Evolutionary conservation across 2,113 vertebrate genomes (phyloP).

Genomic region (Lagopus leucura): DNA sequence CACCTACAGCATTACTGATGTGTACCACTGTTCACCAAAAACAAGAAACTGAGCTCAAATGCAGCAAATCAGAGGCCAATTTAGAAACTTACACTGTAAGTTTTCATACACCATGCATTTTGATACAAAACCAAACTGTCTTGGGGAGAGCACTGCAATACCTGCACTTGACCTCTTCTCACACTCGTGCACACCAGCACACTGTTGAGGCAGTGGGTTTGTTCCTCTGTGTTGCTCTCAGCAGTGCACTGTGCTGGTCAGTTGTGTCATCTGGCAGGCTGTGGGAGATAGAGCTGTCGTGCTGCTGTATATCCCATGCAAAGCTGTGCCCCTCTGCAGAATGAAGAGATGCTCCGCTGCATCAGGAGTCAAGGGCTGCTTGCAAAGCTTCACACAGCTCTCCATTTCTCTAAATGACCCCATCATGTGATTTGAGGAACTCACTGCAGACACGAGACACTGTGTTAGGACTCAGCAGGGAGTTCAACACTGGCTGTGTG

Average conservation of each 20-base stretch:
- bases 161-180: neutral
- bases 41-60: neutral
- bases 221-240: neutral
- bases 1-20: fast-evolving
- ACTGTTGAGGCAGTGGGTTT: neutral
- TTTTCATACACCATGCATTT: neutral
- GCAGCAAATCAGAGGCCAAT: neutral
- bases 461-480: conserved; percentile 16
- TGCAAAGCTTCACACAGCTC: neutral
- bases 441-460: neutral
- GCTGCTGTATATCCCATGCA: fast-evolving
- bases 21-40: neutral
- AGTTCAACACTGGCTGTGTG: neutral
- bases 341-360: neutral
- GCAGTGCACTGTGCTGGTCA: neutral
- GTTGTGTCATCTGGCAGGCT: neutral
- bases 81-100: neutral
- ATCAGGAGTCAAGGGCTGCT: neutral
- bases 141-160: neutral
- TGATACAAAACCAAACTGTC: neutral
- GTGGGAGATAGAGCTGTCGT: neutral
- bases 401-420: conserved; percentile 24
- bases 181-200: neutral
- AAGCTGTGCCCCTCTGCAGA: neutral
- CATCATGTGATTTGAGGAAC: conserved; percentile 34